Conservation (phyloP, 2,113 vertebrate genomes). For the Chaetops frenatus region DNA sequence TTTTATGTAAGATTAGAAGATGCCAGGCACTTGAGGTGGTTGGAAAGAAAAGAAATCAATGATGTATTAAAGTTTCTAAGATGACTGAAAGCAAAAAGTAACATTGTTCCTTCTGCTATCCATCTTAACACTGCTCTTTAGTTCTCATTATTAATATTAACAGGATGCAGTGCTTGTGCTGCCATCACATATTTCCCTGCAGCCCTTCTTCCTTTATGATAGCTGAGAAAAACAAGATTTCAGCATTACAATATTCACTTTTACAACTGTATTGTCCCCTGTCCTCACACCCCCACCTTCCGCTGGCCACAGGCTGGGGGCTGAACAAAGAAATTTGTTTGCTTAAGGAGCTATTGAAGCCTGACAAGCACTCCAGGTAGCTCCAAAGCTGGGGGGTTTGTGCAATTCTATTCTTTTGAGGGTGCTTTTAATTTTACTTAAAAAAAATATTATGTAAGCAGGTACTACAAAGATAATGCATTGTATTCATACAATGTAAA, state of each 20-base stretch:
- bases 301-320: not conserved
- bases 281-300: not conserved
- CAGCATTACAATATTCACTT: not conserved
- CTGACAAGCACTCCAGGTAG: not conserved
- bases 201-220: not conserved
- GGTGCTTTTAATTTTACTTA: not conserved
- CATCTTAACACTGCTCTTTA: not conserved
- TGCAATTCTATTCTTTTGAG: not conserved
- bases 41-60: not conserved
- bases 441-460: not conserved
- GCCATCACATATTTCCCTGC: not conserved
- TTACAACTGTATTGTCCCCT: not conserved
- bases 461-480: not conserved
- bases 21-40: not conserved
- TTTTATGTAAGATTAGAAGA: not conserved
- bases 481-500: not conserved
- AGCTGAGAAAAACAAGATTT: not conserved
- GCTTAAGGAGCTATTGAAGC: not conserved
- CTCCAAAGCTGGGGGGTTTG: not conserved
- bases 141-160: conserved; percentile 57
- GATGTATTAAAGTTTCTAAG: not conserved
- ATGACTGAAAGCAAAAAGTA: not conserved
- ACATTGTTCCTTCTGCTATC: not conserved
- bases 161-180: conserved; percentile 40
- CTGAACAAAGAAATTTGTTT: not conserved